Conservation (phyloP, 2,113 vertebrate species). For the Narcine bancroftii region DNA sequence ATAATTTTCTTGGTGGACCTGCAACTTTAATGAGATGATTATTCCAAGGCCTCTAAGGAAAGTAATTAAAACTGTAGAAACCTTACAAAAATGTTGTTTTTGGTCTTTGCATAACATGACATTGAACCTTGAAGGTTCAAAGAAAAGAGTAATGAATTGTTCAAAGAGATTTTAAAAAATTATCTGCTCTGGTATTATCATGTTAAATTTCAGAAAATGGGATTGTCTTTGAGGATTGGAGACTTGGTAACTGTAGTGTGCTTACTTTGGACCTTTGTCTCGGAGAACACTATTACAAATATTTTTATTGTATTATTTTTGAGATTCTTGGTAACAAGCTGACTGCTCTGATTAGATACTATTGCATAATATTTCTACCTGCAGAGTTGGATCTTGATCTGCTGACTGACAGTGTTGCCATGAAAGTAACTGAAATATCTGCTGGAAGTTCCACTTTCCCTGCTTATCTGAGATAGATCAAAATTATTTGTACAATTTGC, state of each 20-base stretch:
- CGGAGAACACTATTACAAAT: too few relatives aligned
- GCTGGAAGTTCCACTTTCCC: too few relatives aligned
- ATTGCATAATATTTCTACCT: too few relatives aligned
- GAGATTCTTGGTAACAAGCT: too few relatives aligned
- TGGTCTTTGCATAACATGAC: background rate
- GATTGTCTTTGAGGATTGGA: background rate
- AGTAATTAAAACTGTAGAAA: background rate
- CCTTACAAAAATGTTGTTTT: background rate
- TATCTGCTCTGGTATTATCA: background rate
- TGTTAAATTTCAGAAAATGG: background rate
- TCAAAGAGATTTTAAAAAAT: background rate
- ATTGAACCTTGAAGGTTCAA: background rate
- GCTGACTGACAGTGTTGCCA: too few relatives aligned
- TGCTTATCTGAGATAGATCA: too few relatives aligned
- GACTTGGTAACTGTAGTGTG: background rate
- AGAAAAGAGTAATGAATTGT: background rate
- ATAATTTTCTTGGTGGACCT: background rate
- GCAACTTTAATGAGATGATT: background rate
- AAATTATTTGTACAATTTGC: too few relatives aligned
- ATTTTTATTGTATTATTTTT: too few relatives aligned
- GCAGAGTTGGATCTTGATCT: too few relatives aligned
- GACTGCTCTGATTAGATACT: too few relatives aligned
- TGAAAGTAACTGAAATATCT: too few relatives aligned
- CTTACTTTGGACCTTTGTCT: too few relatives aligned
- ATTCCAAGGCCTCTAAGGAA: background rate